Conservation (phyloP, 2,888 invertebrate species). For the Hipparchia sbordonii region DNA sequence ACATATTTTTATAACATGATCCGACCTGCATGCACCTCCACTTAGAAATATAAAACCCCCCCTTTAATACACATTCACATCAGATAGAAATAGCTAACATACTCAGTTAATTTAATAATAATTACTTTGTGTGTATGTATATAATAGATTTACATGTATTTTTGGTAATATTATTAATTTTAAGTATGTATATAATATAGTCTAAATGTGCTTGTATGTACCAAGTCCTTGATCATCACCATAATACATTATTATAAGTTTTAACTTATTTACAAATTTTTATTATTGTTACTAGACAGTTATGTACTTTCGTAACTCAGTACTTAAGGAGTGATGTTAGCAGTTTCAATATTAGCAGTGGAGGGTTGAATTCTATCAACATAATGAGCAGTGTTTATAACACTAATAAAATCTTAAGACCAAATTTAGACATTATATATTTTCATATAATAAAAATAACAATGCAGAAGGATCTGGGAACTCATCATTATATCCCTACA, state of each 20-base stretch:
- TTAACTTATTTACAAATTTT: constrained; percentile 14
- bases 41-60: neutral
- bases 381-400: neutral
- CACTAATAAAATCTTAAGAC: neutral
- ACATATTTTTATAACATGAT: neutral
- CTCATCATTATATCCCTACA: too few relatives aligned
- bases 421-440: neutral
- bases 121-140: constrained; percentile 8
- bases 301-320: constrained; percentile 3
- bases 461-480: too few relatives aligned
- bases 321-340: neutral
- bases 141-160: constrained; percentile 4
- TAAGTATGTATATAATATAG: neutral
- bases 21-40: neutral
- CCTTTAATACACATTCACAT: neutral
- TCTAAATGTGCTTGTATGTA: constrained; percentile 20
- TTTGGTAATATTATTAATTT: constrained; percentile 5
- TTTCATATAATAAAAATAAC: neutral
- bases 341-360: neutral
- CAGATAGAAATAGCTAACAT: neutral
- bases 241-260: constrained; percentile 4
- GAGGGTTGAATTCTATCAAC: neutral
- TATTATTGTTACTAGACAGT: neutral
- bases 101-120: constrained; percentile 10
- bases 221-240: constrained; percentile 14